A percentile compares a stretch with the other conserved stretches of the same genome.
Evolutionary conservation across 2,888 invertebrate species (phyloP).

Genomic region (Steromphala cineraria): DNA sequence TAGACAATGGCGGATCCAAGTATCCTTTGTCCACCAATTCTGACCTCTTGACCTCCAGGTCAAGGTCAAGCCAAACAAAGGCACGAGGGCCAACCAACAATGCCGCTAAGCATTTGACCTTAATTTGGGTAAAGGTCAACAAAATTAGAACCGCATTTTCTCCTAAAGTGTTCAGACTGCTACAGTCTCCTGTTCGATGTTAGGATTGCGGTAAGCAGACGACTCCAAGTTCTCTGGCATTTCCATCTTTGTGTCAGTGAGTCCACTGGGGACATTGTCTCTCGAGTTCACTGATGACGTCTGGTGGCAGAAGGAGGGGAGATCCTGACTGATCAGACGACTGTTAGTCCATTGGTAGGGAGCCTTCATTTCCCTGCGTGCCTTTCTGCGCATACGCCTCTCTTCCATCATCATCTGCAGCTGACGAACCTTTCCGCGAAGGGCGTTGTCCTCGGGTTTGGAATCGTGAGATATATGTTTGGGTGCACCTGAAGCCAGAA

Average conservation of each 20-base stretch:
- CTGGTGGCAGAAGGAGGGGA: background rate
- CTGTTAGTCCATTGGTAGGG: slow-evolving; percentile 49
- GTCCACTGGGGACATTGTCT: background rate
- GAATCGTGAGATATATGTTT: background rate
- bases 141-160: slow-evolving; percentile 21
- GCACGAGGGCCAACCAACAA: slow-evolving; percentile 17
- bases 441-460: slow-evolving; percentile 74
- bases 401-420: slow-evolving; percentile 93
- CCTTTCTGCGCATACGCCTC: slow-evolving; percentile 81
- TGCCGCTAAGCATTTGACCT: slow-evolving; percentile 26
- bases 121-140: slow-evolving; percentile 36
- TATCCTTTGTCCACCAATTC: background rate
- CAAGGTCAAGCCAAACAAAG: slow-evolving; percentile 18
- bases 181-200: slow-evolving; percentile 57
- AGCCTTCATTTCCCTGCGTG: slow-evolving; percentile 81
- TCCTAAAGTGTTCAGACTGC: slow-evolving; percentile 49
- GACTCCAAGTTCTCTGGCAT: slow-evolving; percentile 30
- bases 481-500: background rate
- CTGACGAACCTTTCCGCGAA: slow-evolving; percentile 90
- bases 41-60: background rate
- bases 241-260: background rate
- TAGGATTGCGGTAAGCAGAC: slow-evolving; percentile 39
- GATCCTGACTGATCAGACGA: background rate
- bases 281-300: background rate
- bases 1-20: background rate